phyloP scores from a whole-genome alignment of 2,113 vertebrate species.

The Mystacornis crossleyi region DNA sequence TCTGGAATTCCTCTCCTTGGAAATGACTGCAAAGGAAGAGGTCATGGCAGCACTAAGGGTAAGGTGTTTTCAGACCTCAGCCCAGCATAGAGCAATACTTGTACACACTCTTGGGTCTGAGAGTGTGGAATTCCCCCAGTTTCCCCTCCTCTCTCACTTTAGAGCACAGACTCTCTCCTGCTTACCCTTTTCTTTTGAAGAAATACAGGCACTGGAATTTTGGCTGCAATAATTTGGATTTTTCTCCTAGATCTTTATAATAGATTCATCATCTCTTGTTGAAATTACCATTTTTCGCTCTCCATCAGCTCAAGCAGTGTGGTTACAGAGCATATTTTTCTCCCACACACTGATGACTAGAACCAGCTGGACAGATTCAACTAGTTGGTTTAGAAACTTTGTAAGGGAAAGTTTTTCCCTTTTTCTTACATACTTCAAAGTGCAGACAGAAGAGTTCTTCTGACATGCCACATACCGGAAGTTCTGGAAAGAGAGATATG shows the following conservation, averaged over 20 bases:
- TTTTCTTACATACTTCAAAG: background rate
- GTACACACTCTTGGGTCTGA: rapidly evolving
- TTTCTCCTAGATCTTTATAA: background rate
- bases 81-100: rapidly evolving
- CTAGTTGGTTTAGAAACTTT: background rate
- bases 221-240: background rate
- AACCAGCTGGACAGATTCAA: background rate
- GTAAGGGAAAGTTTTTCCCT: background rate
- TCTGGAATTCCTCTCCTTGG: background rate
- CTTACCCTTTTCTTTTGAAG: background rate
- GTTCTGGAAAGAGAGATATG: background rate
- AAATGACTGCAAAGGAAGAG: background rate
- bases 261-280: rapidly evolving
- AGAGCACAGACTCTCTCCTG: background rate
- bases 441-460: background rate
- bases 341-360: background rate
- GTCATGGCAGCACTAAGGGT: rapidly evolving
- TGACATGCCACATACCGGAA: background rate
- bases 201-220: background rate
- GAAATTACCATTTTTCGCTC: background rate
- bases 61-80: background rate
- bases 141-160: background rate
- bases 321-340: background rate
- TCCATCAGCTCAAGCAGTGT: background rate
- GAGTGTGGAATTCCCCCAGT: background rate